Evolutionary conservation across 2,888 invertebrate genomes (phyloP).

Genomic region (Xanthia icteritia): DNA sequence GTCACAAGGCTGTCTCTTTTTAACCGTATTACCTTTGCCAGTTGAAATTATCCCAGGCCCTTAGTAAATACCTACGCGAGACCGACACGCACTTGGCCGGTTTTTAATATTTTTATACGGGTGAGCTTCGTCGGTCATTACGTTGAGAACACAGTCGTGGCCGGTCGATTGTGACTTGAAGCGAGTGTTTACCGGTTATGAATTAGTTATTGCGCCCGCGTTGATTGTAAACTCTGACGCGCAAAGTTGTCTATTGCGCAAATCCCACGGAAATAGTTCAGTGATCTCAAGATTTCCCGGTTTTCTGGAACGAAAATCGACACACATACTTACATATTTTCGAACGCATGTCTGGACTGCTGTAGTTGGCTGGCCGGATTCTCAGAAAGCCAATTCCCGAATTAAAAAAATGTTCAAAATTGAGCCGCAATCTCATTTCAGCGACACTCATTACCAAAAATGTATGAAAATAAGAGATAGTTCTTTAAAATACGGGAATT

Average conservation of each 20-base stretch:
- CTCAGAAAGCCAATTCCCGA: too few species aligned
- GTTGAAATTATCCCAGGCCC: conserved; percentile 7
- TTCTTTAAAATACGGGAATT: background rate
- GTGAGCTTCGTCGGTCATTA: conserved; percentile 33
- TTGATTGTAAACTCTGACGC: background rate
- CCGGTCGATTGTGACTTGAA: conserved; percentile 18
- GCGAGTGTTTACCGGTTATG: background rate
- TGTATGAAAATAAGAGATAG: too few species aligned
- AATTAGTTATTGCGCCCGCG: conserved; percentile 22
- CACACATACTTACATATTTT: too few species aligned
- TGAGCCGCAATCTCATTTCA: too few species aligned
- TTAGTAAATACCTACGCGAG: conserved; percentile 14
- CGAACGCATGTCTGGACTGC: background rate
- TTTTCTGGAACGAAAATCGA: background rate
- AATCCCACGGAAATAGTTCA: background rate
- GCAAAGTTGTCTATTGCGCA: background rate
- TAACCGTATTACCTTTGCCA: background rate
- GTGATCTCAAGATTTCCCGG: background rate
- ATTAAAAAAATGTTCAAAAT: too few species aligned
- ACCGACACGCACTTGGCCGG: conserved; percentile 25
- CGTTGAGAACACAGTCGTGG: conserved; percentile 22
- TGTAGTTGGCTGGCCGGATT: background rate
- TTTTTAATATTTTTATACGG: conserved; percentile 26
- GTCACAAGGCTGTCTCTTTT: background rate
- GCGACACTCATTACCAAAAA: too few species aligned